These are phyloP conservation scores for Cryptoprocta ferox DNA, from an alignment of 2,797 vertebrate genomes.

Conservation along the genomic window DNA sequence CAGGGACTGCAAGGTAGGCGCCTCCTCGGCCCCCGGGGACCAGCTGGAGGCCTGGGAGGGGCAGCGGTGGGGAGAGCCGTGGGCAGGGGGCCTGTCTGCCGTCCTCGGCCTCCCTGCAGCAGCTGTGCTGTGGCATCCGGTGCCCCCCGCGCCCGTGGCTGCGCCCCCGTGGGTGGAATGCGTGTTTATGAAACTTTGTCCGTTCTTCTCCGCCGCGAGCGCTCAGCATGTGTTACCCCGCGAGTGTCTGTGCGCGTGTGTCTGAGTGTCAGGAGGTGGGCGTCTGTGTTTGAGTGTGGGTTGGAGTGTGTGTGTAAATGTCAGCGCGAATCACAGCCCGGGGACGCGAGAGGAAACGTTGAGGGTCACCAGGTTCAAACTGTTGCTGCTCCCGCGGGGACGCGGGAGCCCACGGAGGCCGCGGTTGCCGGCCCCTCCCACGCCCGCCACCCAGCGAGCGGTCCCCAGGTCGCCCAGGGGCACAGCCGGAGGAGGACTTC, in stretches of 20 bases:
- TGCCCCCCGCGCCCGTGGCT: not conserved
- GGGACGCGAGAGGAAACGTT: not conserved
- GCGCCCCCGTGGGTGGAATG: not conserved
- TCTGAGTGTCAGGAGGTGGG: not conserved
- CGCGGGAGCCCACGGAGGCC: not conserved
- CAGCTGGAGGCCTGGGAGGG: not conserved
- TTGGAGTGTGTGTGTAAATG: not conserved
- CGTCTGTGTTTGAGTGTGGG: not conserved
- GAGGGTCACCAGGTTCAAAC: not conserved
- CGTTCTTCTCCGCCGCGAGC: not conserved
- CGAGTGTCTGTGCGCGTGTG: not conserved
- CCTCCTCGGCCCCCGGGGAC: not conserved
- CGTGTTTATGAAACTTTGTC: not conserved
- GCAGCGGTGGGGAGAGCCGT: not conserved
- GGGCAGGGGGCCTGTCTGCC: not conserved
- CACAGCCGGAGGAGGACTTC: not conserved
- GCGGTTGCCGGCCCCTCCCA: not conserved
- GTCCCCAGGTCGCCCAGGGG: not conserved
- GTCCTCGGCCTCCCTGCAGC: not conserved
- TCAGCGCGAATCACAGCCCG: not conserved
- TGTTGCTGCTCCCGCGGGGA: not conserved
- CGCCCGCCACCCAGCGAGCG: not conserved
- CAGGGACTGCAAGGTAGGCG: not conserved
- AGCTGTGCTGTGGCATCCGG: rapidly evolving
- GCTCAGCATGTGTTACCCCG: not conserved